Conservation (phyloP, 2,888 invertebrate species). For the Pediacus dermestoides region DNA sequence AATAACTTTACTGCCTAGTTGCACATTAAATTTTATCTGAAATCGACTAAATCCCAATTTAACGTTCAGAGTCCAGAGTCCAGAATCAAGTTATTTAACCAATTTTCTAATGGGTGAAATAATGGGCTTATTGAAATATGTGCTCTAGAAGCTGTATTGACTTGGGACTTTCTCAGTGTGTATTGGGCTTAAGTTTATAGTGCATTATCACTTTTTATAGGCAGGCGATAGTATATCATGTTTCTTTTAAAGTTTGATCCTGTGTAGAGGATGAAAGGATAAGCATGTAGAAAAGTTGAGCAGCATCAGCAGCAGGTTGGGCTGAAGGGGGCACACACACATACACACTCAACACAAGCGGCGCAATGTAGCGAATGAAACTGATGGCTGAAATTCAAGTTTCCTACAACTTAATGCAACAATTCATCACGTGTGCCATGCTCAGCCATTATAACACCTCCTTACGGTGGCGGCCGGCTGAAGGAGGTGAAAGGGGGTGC, state of each 20-base stretch:
- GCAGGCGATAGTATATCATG: constrained; percentile 20
- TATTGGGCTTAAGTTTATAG: constrained; percentile 11
- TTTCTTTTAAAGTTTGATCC: constrained; percentile 25
- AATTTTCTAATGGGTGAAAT: too few relatives aligned
- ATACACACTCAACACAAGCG: background rate
- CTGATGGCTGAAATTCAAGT: constrained; percentile 48
- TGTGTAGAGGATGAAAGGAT: constrained; percentile 24
- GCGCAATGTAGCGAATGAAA: constrained; percentile 45
- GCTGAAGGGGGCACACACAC: constrained; percentile 3
- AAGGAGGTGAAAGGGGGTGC: too few relatives aligned
- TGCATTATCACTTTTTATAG: constrained; percentile 9
- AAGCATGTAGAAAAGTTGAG: constrained; percentile 25
- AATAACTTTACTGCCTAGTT: too few relatives aligned
- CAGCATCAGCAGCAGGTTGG: constrained; percentile 24
- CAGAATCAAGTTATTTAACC: too few relatives aligned
- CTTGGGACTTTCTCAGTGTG: too few relatives aligned
- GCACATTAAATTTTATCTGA: too few relatives aligned
- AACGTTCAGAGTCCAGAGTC: too few relatives aligned
- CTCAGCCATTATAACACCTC: constrained; percentile 34
- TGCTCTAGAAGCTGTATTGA: too few relatives aligned
- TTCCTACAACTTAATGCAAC: constrained; percentile 46
- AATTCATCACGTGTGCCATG: constrained; percentile 44
- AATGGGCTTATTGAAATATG: too few relatives aligned
- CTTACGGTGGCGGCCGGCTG: too few relatives aligned
- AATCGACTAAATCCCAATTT: too few relatives aligned